Evolutionary conservation across 2,888 invertebrate species (phyloP).

Genomic region (Hylaea fasciaria): DNA sequence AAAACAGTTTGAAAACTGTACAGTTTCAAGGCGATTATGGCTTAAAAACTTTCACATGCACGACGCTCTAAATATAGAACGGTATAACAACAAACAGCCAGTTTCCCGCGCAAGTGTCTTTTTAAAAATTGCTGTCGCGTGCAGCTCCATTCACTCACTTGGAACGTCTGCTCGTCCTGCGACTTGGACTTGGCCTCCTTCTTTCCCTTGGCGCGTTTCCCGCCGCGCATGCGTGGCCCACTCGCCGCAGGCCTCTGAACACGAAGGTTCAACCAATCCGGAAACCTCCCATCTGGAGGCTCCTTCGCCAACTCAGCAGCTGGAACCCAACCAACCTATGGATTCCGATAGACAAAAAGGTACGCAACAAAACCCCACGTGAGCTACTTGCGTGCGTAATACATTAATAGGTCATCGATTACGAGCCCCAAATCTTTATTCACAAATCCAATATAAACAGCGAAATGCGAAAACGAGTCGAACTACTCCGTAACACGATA

Average conservation of each 20-base stretch:
- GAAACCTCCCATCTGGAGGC: slow-evolving; percentile 75
- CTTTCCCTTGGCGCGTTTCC: slow-evolving; percentile 66
- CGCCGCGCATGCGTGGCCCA: slow-evolving; percentile 69
- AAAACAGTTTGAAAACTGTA: slow-evolving; percentile 39
- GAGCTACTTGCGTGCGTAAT: slow-evolving; percentile 50
- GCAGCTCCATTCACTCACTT: slow-evolving; percentile 65
- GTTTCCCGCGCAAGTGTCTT: slow-evolving; percentile 54
- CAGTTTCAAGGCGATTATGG: slow-evolving; percentile 48
- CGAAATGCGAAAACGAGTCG: slow-evolving; percentile 45
- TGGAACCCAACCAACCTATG: slow-evolving; percentile 50
- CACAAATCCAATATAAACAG: slow-evolving; percentile 37
- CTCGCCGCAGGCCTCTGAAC: slow-evolving; percentile 67
- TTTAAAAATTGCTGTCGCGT: slow-evolving; percentile 45
- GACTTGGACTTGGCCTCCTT: slow-evolving; percentile 46
- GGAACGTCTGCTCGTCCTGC: slow-evolving; percentile 65
- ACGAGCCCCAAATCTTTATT: slow-evolving; percentile 50
- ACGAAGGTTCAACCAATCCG: slow-evolving; percentile 76
- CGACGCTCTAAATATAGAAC: slow-evolving; percentile 39
- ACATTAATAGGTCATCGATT: slow-evolving; percentile 59
- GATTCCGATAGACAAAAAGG: slow-evolving; percentile 9
- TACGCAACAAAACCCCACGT: slow-evolving; percentile 21
- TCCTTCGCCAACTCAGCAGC: slow-evolving; percentile 80
- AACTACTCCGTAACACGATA: slow-evolving; percentile 71
- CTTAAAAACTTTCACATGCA: slow-evolving; percentile 38
- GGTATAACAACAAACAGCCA: slow-evolving; percentile 50